These are phyloP conservation scores for Arbacia lixula DNA, from an alignment of 53 echinoderm and acorn worm species.

Conservation along the genomic window DNA sequence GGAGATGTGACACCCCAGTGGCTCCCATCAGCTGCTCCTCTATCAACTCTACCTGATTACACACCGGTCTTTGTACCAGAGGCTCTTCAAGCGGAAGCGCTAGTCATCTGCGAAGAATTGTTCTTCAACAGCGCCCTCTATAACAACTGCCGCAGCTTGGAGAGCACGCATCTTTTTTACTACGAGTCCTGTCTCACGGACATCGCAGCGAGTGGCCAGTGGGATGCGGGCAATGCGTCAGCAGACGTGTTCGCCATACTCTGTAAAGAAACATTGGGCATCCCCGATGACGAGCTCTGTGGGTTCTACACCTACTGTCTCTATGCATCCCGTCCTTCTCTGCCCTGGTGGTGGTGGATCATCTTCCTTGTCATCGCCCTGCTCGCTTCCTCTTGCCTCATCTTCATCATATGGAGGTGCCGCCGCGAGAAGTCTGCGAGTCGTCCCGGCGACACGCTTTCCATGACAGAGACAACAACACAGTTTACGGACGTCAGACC, in stretches of 20 bases:
- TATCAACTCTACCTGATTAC: conserved; percentile 54
- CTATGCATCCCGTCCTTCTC: neutral
- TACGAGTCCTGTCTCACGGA: conserved; percentile 76
- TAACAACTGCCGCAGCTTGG: conserved; percentile 55
- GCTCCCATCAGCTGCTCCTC: conserved; percentile 75
- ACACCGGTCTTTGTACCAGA: conserved; percentile 42
- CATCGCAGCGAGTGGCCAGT: conserved; percentile 66
- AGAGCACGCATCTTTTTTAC: conserved; percentile 72
- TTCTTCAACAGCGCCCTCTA: conserved; percentile 71
- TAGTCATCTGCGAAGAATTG: conserved; percentile 34
- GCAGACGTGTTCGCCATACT: conserved; percentile 81
- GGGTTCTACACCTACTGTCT: conserved; percentile 71
- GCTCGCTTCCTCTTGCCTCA: too few species aligned
- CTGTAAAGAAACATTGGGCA: conserved; percentile 65
- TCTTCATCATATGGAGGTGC: too few species aligned
- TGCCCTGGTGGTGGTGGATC: conserved; percentile 60
- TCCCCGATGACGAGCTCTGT: conserved; percentile 67
- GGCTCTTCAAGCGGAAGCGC: conserved; percentile 41
- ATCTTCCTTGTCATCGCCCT: conserved; percentile 52
- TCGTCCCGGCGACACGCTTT: too few species aligned
- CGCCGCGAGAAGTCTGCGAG: too few species aligned
- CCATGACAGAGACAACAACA: too few species aligned
- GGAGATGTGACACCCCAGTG: conserved; percentile 61
- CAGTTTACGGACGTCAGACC: too few species aligned
- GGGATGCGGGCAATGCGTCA: conserved; percentile 68